Evolutionary conservation across 1,140 invertebrate species (phyloP).

Genomic region (Drosophila arizonae): DNA sequence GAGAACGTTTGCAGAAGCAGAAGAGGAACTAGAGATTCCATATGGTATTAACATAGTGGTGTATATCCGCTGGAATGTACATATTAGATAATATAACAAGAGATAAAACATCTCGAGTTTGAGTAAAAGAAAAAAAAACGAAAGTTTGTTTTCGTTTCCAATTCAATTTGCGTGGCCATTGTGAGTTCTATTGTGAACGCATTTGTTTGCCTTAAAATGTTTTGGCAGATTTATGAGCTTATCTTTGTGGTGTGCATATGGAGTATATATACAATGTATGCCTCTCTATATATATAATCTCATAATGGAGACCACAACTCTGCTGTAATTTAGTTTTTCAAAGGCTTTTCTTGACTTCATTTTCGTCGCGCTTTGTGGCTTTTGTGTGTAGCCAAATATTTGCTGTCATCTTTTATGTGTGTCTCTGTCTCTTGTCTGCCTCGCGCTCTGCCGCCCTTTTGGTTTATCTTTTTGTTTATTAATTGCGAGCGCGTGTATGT

Average conservation of each 20-base stretch:
- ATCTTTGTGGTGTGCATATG: slow-evolving; percentile 14
- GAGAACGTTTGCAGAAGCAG: slow-evolving; percentile 20
- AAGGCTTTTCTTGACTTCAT: slow-evolving; percentile 10
- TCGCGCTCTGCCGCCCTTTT: background rate
- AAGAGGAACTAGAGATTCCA: background rate
- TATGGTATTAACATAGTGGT: background rate
- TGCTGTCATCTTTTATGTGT: slow-evolving; percentile 47
- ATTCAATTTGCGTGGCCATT: slow-evolving; percentile 17
- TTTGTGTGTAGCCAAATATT: slow-evolving; percentile 61
- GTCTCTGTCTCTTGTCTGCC: slow-evolving; percentile 11
- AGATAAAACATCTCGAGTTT: slow-evolving; percentile 25
- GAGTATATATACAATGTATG: background rate
- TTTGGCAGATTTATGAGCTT: slow-evolving; percentile 44
- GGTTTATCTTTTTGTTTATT: slow-evolving; percentile 45
- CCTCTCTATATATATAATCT: background rate
- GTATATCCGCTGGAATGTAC: slow-evolving; percentile 10
- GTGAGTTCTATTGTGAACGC: slow-evolving; percentile 50
- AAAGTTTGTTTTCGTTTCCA: slow-evolving; percentile 59
- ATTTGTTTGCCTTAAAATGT: slow-evolving; percentile 25
- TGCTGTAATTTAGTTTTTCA: slow-evolving; percentile 14
- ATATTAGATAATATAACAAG: slow-evolving; percentile 22
- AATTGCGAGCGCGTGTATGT: slow-evolving; percentile 50
- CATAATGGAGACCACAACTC: slow-evolving; percentile 1
- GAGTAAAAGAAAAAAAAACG: slow-evolving; percentile 25
- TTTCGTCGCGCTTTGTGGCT: slow-evolving; percentile 24